A percentile compares a stretch with the other conserved stretches of the same genome.
Evolutionary conservation across 2,797 vertebrate genomes (phyloP).

Genomic region (Argya squamiceps): DNA sequence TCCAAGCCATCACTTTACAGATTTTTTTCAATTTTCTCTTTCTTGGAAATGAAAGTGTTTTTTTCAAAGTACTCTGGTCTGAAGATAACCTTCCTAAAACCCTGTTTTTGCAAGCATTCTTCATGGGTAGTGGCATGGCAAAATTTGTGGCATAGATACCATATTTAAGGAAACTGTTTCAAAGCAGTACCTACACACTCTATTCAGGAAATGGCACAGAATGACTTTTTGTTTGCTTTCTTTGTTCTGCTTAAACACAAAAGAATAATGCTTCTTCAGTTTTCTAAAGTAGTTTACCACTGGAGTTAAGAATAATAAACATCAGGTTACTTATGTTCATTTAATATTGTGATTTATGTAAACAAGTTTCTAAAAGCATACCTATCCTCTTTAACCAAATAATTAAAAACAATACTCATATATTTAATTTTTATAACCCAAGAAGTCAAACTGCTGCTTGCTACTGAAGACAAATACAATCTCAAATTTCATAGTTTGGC

Average conservation of each 20-base stretch:
- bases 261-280: neutral
- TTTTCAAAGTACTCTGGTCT: neutral
- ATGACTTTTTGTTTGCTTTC: neutral
- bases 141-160: neutral
- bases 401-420: neutral
- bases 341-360: neutral
- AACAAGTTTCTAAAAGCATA: neutral
- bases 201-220: neutral
- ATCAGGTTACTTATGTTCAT: neutral
- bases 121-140: neutral
- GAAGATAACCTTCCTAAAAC: neutral
- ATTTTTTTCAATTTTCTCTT: neutral
- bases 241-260: neutral
- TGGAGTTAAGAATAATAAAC: neutral
- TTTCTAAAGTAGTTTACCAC: neutral
- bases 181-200: neutral
- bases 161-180: neutral
- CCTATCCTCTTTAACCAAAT: neutral
- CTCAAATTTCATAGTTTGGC: neutral
- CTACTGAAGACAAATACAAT: neutral
- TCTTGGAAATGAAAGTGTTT: neutral
- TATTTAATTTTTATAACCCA: neutral
- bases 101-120: neutral
- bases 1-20: neutral
- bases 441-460: neutral